Evolutionary conservation across 1,140 invertebrate species (phyloP), one percentile per base, ranked within the genome.

Genomic region (Drosophila fuyamai): DNA sequence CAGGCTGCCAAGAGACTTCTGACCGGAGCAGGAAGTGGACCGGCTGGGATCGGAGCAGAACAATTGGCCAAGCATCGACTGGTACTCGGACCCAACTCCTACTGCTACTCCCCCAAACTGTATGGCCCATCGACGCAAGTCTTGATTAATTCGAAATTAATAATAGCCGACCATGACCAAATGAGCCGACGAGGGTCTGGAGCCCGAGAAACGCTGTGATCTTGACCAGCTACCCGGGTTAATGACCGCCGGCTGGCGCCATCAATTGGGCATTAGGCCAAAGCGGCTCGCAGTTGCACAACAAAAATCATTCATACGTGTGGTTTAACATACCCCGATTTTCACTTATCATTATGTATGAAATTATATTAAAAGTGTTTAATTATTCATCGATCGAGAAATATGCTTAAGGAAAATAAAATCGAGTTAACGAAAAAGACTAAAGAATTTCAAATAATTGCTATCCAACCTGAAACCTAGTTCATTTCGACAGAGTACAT

Each of bases 111-210:
- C 65, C 65, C 44, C 58, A 32, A 50, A 35, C 13, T 59, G 54
- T 58, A 48, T 65, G 54, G 56, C 41, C 38, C 62, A 57, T 47
- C 50, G 78, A 59, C 61, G 56, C 72, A 54, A 73, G 76, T 68
- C 66, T 84, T 89, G 77, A 84, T 89, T 89, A 89, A 89, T 89
- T 79, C 66, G 81, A 81, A 76, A 84, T 90, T 89, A 89, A 89
- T 89, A 90, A 89, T 78, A 71, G 68, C 48, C 38, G 46, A 32
- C 82, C 74, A 86, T 81, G 81, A 81, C 81, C 81, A 81, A 85
- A 76, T 75, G 54, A 43, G 40, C 29, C 51, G 29, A 1, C 48
- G 27, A 51, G 48, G 48, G 48, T 51, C 48, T 51, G 48, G 29
- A 35, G 9, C 29, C 27, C 51, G 10, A 56, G 53, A 72, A 29